A percentile compares a stretch with the other conserved stretches of the same genome.
These are phyloP conservation scores for Vanacampus margaritifer DNA, from an alignment of 2,113 vertebrate species.

Conservation along the genomic window DNA sequence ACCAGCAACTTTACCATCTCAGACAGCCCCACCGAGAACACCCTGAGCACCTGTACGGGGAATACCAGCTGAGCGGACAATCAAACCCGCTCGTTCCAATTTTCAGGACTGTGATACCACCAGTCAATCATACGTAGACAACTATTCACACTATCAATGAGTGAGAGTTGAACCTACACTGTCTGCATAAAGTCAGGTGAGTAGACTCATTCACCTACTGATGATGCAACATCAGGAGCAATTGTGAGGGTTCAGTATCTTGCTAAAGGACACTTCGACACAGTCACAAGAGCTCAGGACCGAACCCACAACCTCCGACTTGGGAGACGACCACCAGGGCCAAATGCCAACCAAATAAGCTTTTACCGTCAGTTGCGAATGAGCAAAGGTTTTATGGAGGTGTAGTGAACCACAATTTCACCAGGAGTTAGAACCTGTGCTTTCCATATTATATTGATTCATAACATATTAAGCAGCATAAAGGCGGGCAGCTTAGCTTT, in stretches of 20 bases:
- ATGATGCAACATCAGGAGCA: too few species aligned
- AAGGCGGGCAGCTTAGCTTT: constrained; percentile 28
- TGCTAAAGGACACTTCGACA: too few species aligned
- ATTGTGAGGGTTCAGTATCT: too few species aligned
- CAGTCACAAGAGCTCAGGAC: too few species aligned
- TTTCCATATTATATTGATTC: constrained; percentile 38
- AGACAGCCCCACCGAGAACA: background rate
- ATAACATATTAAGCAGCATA: constrained; percentile 44
- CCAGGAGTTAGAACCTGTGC: constrained; percentile 23
- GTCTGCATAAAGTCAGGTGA: background rate
- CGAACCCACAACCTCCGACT: too few species aligned
- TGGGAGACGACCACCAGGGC: too few species aligned
- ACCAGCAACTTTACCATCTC: background rate
- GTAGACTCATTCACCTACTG: too few species aligned
- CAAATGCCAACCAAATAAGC: too few species aligned
- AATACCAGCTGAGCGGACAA: background rate
- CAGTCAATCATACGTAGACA: too few species aligned
- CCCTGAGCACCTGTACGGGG: background rate
- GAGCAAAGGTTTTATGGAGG: constrained; percentile 28
- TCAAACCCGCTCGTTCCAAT: background rate
- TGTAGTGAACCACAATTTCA: constrained; percentile 29
- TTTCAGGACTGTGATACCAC: background rate
- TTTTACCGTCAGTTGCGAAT: background rate
- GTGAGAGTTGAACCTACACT: background rate
- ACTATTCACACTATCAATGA: background rate